Base-by-base conservation (phyloP, 2,113 vertebrate species). In the Entelurus aequoreus region DNA sequence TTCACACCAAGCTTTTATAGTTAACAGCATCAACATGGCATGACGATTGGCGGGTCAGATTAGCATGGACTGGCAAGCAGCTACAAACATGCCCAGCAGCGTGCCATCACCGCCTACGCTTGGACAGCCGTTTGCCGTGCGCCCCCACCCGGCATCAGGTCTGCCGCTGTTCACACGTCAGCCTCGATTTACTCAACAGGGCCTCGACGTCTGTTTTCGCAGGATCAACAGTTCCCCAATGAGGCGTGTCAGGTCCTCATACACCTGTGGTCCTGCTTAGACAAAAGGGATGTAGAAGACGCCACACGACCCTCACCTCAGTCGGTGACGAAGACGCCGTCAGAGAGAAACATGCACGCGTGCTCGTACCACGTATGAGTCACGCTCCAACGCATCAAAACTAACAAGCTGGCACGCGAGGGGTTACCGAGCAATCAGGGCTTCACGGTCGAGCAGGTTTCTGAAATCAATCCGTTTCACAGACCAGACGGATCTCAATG, bases 401-500 rank as follows among this genome's bases (percentile, higher is more conserved):
- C 53, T 68, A 82, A 80, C 74, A 81, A 73, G 60, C 71, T 52
- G 55, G 70, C 77, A 76, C 55, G 8, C 69, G 70, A 65, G 50
- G 63, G 71, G 62, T 82, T 80, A 75, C 55, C 37, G 58, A 78
- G 75, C 66, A 84, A 68, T 60, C 65, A 68, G 64, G 72, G 15
- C 72, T 78, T 84, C 70, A 82, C 28, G 79, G 88, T 79, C 53
- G 79, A 80, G 78, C 75, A 72, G 79, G 77, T 82, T 84, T 76
- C 78, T 69, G 78, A 88, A 78, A 85, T 86, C 86, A 85, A 85
- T 81, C 64, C 63, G 76, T 76, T 80, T 90, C 90, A 90, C 79
- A 74, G 58, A 91, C 88, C 86, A 88, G 82, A 88, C 88, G 81
- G 86, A 90, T 93, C 92, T 94, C 89, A 91, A 91, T 92, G 92